Evolutionary conservation across 2,797 vertebrate genomes (phyloP).

Genomic region (Sebastes elongatus): DNA sequence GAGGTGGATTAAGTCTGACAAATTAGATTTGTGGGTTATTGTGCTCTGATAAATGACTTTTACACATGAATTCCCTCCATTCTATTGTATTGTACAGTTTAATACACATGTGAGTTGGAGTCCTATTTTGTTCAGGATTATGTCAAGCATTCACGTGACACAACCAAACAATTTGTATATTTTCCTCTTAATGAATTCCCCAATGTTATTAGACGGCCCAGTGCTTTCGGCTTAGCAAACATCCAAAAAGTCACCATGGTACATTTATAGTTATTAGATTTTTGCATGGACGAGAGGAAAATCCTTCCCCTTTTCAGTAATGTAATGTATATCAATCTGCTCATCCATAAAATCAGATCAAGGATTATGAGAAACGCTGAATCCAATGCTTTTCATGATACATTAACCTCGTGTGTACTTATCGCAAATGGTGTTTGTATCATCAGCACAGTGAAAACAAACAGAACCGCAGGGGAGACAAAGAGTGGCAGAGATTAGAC

Average conservation of each 20-base stretch:
- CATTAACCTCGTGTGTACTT: constrained; percentile 66
- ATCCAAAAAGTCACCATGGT: constrained; percentile 51
- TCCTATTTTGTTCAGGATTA: constrained; percentile 14
- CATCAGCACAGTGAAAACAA: constrained; percentile 44
- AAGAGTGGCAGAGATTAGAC: constrained; percentile 7
- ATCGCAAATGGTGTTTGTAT: constrained; percentile 51
- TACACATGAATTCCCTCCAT: background rate
- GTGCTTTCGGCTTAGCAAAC: constrained; percentile 33
- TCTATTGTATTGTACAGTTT: background rate
- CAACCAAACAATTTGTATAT: constrained; percentile 23
- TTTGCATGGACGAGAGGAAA: constrained; percentile 47
- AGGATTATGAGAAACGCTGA: constrained; percentile 71
- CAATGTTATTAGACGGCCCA: constrained; percentile 34
- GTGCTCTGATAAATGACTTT: background rate
- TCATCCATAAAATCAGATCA: constrained; percentile 78
- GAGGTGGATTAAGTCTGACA: background rate
- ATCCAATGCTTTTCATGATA: constrained; percentile 68
- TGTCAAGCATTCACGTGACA: constrained; percentile 25
- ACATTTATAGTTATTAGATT: constrained; percentile 69
- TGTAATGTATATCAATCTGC: constrained; percentile 65
- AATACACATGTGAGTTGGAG: background rate
- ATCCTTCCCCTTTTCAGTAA: constrained; percentile 38
- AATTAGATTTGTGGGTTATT: background rate
- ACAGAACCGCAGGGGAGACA: constrained; percentile 27
- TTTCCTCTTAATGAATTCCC: constrained; percentile 35